phyloP scores from a whole-genome alignment of 2,888 invertebrate species.

The Nomada hirtipes region DNA sequence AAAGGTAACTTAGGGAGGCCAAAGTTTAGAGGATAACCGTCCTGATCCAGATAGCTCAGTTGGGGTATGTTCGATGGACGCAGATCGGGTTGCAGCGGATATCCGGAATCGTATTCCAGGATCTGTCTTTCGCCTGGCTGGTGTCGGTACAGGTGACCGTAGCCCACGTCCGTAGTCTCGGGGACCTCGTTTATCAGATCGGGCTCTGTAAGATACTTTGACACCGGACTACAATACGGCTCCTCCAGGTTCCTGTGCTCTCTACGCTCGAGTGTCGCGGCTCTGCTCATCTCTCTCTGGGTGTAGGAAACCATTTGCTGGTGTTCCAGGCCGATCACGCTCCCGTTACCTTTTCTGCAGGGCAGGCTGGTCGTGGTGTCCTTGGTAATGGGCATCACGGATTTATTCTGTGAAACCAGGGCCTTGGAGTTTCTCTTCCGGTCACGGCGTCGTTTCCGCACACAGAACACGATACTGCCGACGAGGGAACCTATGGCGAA shows the following conservation, averaged over 20 bases:
- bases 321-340: conserved; percentile 83
- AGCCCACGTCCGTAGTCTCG: conserved; percentile 73
- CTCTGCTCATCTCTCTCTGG: conserved; percentile 73
- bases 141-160: conserved; percentile 76
- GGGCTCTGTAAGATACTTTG: conserved; percentile 84
- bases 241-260: conserved; percentile 71
- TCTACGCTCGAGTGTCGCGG: conserved; percentile 71
- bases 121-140: conserved; percentile 71
- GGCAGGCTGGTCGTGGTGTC: conserved; percentile 82
- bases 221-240: conserved; percentile 72
- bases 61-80: conserved; percentile 76
- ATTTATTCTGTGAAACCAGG: conserved; percentile 78
- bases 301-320: conserved; percentile 84
- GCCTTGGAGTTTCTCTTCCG: conserved; percentile 78
- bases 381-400: conserved; percentile 82
- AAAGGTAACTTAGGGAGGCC: conserved; percentile 89
- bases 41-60: conserved; percentile 88
- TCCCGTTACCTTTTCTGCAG: conserved; percentile 72
- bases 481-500: conserved; percentile 79
- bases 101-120: conserved; percentile 78
- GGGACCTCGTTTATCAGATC: conserved; percentile 84
- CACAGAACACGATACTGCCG: conserved; percentile 78
- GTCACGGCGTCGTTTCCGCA: conserved; percentile 76
- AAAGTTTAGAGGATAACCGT: conserved; percentile 92
- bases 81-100: conserved; percentile 76